These are phyloP conservation scores for Dynastes hyllus DNA, from an alignment of 2,888 invertebrate genomes.

Conservation along the genomic window DNA sequence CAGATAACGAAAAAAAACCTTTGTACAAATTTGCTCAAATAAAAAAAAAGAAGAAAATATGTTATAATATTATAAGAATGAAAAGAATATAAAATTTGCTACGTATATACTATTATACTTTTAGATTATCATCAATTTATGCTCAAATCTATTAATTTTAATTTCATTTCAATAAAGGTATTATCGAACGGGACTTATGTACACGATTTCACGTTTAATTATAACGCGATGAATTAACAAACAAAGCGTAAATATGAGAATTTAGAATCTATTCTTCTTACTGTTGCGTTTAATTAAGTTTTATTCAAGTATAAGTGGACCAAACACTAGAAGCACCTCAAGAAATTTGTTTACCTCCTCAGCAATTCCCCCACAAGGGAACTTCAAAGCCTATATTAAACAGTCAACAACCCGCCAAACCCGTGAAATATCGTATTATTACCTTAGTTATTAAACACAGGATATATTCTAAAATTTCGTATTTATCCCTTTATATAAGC, in stretches of 20 bases:
- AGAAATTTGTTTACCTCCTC: background rate
- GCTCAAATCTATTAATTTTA: constrained; percentile 28
- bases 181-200: constrained; percentile 7
- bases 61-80: constrained; percentile 34
- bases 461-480: constrained; percentile 4
- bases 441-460: too few species aligned
- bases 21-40: constrained; percentile 48
- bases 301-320: background rate
- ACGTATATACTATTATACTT: constrained; percentile 32
- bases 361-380: background rate
- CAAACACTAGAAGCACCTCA: background rate
- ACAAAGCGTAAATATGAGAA: background rate
- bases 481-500: background rate
- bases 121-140: constrained; percentile 24
- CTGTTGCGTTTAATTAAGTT: background rate
- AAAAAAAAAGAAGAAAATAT: constrained; percentile 32
- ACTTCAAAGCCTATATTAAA: constrained; percentile 3
- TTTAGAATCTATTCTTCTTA: background rate
- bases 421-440: background rate
- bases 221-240: background rate
- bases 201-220: background rate
- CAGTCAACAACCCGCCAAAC: background rate
- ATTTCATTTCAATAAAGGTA: constrained; percentile 8
- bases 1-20: constrained; percentile 14
- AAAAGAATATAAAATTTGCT: constrained; percentile 37